phyloP scores from a whole-genome alignment of 1,140 invertebrate genomes.

The Euwallacea similis region DNA sequence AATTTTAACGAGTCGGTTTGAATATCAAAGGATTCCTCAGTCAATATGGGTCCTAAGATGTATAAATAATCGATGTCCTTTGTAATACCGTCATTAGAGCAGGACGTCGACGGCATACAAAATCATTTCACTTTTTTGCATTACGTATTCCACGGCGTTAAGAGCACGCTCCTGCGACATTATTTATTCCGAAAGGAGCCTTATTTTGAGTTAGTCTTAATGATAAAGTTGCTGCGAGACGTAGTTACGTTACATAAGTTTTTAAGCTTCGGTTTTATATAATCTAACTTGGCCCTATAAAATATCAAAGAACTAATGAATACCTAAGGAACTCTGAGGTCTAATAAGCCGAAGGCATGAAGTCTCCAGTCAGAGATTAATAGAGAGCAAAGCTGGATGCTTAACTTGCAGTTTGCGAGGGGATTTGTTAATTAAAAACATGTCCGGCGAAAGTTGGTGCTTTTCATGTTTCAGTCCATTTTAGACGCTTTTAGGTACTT shows the following conservation, averaged over 20 bases:
- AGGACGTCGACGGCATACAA: constrained; percentile 39
- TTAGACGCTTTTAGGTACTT: too few relatives aligned
- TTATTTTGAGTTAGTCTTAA: constrained; percentile 26
- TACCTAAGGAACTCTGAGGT: too few relatives aligned
- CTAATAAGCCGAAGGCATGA: too few relatives aligned
- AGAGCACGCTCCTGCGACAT: constrained; percentile 37
- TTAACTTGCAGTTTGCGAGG: too few relatives aligned
- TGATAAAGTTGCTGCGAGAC: constrained; percentile 18
- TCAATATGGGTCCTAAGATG: constrained; percentile 37
- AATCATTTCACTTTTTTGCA: constrained; percentile 42
- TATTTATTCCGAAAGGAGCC: constrained; percentile 35
- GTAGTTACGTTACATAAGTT: constrained; percentile 17
- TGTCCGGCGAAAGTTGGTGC: too few relatives aligned
- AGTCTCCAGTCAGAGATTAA: too few relatives aligned
- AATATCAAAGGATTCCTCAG: constrained; percentile 31
- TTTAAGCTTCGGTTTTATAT: not conserved
- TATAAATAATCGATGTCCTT: constrained; percentile 43
- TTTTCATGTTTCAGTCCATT: too few relatives aligned
- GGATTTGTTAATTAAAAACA: too few relatives aligned
- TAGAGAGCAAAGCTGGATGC: too few relatives aligned
- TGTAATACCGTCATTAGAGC: constrained; percentile 43
- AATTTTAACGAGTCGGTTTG: constrained; percentile 21
- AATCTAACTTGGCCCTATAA: too few relatives aligned
- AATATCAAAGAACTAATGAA: too few relatives aligned
- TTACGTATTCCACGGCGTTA: constrained; percentile 41